phyloP scores from a whole-genome alignment of 1,140 invertebrate species.

The Heliothis subflexa region DNA sequence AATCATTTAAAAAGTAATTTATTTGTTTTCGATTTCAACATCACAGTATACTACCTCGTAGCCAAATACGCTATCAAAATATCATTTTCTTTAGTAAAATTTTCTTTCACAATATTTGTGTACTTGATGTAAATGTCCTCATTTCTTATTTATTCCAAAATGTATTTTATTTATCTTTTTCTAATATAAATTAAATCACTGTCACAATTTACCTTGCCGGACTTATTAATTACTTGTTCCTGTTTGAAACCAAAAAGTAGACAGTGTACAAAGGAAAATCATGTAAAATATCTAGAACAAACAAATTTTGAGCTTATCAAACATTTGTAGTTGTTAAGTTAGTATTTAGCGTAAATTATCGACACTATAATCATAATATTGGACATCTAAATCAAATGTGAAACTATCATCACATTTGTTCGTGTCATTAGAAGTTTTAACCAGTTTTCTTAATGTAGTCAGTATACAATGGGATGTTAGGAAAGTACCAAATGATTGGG shows the following conservation, averaged over 20 bases:
- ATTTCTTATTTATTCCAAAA: constrained; percentile 3
- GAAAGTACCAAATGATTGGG: constrained; percentile 54
- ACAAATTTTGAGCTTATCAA: constrained; percentile 52
- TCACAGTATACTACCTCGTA: constrained; percentile 35
- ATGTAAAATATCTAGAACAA: constrained; percentile 54
- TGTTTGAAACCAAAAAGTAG: constrained; percentile 67
- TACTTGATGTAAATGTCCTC: not conserved
- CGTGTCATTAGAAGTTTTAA: constrained; percentile 21
- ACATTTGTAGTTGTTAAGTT: constrained; percentile 43
- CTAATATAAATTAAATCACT: constrained; percentile 19
- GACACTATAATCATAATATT: constrained; percentile 15
- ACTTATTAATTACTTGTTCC: constrained; percentile 61
- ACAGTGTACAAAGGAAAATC: constrained; percentile 51
- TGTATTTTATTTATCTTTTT: not conserved
- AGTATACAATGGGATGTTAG: constrained; percentile 40
- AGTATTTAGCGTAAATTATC: constrained; percentile 22
- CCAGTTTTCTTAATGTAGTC: constrained; percentile 28
- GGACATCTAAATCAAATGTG: constrained; percentile 28
- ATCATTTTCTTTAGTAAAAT: not conserved
- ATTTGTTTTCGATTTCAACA: constrained; percentile 25
- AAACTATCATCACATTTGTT: constrained; percentile 23
- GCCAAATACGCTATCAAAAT: constrained; percentile 16
- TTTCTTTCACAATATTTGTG: not conserved
- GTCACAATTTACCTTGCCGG: constrained; percentile 30
- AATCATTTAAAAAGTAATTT: not conserved